phyloP scores from a whole-genome alignment of 2,113 vertebrate species.

The Acrocephalus arundinaceus region DNA sequence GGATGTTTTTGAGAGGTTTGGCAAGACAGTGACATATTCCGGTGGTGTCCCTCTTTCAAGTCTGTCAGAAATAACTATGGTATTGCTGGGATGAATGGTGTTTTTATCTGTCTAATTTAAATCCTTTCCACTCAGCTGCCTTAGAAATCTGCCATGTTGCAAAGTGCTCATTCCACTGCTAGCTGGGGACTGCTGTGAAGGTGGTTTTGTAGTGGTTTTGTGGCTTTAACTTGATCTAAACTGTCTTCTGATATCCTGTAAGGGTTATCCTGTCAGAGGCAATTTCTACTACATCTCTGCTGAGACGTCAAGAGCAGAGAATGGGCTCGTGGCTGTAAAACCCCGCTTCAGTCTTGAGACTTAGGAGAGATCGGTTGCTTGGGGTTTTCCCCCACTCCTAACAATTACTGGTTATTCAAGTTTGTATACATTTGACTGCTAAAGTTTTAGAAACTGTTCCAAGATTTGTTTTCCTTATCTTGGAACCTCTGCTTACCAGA shows the following conservation, averaged over 20 bases:
- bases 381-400: background rate
- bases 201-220: background rate
- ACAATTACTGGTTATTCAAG: background rate
- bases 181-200: background rate
- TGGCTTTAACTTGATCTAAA: background rate
- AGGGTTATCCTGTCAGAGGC: background rate
- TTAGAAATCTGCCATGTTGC: background rate
- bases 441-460: background rate
- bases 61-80: background rate
- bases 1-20: background rate
- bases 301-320: background rate
- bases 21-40: background rate
- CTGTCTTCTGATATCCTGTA: background rate
- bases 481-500: background rate
- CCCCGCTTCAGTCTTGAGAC: background rate
- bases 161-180: background rate
- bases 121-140: background rate
- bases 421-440: background rate
- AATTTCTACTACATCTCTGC: background rate
- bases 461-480: background rate
- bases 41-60: background rate
- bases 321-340: background rate
- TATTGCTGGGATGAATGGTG: background rate
- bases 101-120: background rate
- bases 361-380: background rate